Evolutionary conservation across 2,888 invertebrate species (phyloP).

Genomic region (Coleophora deauratella): DNA sequence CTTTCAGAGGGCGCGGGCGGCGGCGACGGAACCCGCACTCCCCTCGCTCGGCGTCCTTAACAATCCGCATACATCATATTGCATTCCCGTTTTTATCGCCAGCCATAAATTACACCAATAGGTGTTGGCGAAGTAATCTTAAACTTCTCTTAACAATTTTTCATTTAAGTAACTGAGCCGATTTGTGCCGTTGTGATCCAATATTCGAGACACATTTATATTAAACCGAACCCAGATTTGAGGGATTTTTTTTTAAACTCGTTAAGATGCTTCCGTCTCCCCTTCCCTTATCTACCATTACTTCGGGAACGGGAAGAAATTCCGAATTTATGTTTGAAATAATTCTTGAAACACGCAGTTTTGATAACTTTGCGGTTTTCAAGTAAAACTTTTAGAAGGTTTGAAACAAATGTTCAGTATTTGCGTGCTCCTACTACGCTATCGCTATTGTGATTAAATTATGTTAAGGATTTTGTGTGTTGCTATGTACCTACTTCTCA

Average conservation of each 20-base stretch:
- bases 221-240: slow-evolving; percentile 17
- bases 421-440: too few relatives aligned
- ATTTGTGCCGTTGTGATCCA: slow-evolving; percentile 33
- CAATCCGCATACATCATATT: slow-evolving; percentile 31
- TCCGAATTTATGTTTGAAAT: slow-evolving; percentile 13
- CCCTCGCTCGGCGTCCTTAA: background rate
- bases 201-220: slow-evolving; percentile 20
- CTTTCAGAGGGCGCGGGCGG: background rate
- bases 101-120: slow-evolving; percentile 42
- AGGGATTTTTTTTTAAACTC: slow-evolving; percentile 21
- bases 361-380: slow-evolving; percentile 11
- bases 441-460: background rate
- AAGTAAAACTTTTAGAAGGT: too few relatives aligned
- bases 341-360: slow-evolving; percentile 7
- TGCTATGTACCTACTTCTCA: background rate
- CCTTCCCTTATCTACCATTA: slow-evolving; percentile 25
- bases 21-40: background rate
- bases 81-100: slow-evolving; percentile 32
- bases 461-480: background rate
- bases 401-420: too few relatives aligned
- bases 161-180: slow-evolving; percentile 38
- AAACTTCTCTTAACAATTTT: slow-evolving; percentile 43
- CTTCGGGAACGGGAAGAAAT: slow-evolving; percentile 15
- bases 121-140: slow-evolving; percentile 41
- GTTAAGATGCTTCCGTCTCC: slow-evolving; percentile 23